Evolutionary conservation across 2,113 vertebrate genomes (phyloP).

Genomic region (Steatornis caripensis): DNA sequence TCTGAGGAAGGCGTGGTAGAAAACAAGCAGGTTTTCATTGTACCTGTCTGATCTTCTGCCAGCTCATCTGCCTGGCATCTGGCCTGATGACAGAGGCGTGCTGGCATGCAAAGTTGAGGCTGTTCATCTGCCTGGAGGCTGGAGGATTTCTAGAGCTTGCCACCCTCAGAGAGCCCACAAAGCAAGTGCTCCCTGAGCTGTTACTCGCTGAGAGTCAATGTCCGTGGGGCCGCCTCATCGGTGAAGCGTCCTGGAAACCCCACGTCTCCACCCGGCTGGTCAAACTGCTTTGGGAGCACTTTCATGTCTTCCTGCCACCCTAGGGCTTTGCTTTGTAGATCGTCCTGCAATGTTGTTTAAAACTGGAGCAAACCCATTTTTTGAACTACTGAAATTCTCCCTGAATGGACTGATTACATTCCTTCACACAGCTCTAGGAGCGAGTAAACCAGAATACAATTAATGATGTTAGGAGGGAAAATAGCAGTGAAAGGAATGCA

Average conservation of each 20-base stretch:
- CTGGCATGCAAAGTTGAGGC: background rate
- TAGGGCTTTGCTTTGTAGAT: background rate
- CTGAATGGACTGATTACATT: background rate
- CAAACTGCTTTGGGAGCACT: background rate
- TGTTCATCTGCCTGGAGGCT: background rate
- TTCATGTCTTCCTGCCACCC: background rate
- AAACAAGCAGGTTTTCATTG: background rate
- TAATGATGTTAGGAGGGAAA: background rate
- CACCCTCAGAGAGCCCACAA: background rate
- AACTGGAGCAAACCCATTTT: background rate
- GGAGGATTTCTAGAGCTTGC: background rate
- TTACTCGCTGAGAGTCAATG: accelerated
- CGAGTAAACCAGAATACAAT: background rate
- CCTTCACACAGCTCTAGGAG: background rate
- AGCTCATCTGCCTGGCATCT: background rate
- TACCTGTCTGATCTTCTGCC: conserved; percentile 8
- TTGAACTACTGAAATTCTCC: background rate
- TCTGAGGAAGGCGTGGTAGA: background rate
- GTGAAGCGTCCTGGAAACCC: background rate
- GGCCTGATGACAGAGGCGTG: background rate
- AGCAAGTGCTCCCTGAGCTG: background rate
- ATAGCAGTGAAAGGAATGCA: background rate
- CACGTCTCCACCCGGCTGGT: accelerated
- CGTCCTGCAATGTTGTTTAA: background rate
- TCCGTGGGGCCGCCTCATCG: background rate